Conservation (phyloP, 2,888 invertebrate species). For the Tortricodes alternella region DNA sequence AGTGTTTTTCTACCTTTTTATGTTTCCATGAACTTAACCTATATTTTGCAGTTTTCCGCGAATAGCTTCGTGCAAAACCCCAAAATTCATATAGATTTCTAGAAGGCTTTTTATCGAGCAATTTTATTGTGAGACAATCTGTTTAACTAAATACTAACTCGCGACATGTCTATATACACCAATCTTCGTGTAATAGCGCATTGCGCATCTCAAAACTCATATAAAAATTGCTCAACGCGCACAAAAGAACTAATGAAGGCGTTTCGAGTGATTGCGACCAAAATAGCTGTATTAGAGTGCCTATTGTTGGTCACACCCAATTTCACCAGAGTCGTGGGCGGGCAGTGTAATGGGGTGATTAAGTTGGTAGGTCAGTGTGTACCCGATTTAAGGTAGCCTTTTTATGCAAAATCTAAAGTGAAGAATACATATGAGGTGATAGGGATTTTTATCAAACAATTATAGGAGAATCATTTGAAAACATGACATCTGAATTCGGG, state of each 20-base stretch:
- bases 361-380: constrained; percentile 8
- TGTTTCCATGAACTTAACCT: too few species aligned
- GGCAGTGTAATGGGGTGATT: constrained; percentile 27
- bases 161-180: background rate
- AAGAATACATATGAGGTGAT: too few species aligned
- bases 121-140: too few species aligned
- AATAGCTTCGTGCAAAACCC: too few species aligned
- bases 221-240: constrained; percentile 33
- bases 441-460: too few species aligned
- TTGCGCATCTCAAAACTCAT: constrained; percentile 29
- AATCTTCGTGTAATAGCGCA: background rate
- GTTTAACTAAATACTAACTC: too few species aligned
- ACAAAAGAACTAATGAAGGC: constrained; percentile 31
- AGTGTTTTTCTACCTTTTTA: too few species aligned
- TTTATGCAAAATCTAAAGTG: background rate
- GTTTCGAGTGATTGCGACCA: constrained; percentile 35
- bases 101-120: too few species aligned
- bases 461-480: too few species aligned
- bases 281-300: constrained; percentile 34
- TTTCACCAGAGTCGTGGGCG: constrained; percentile 36
- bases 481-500: too few species aligned
- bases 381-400: background rate
- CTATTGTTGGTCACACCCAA: constrained; percentile 38
- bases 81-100: too few species aligned
- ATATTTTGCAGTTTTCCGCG: too few species aligned